phyloP scores from a whole-genome alignment of 1,140 invertebrate genomes.

The Drosophila rufa region DNA sequence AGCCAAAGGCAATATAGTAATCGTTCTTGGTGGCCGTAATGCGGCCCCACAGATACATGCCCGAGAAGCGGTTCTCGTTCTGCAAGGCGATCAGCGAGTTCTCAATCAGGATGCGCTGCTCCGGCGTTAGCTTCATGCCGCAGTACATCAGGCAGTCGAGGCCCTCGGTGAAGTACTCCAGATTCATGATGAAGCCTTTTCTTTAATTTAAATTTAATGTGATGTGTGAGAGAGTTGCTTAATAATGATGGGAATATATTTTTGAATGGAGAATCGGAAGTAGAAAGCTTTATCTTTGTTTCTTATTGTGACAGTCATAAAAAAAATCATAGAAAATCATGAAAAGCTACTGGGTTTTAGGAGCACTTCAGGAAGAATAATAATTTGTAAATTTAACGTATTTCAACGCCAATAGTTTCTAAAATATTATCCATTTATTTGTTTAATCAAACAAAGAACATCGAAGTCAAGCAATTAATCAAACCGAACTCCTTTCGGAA shows the following conservation, averaged over 20 bases:
- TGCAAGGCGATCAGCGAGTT: constrained; percentile 90
- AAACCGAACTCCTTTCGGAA: background rate
- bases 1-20: constrained; percentile 91
- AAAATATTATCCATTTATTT: background rate
- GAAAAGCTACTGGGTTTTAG: no score
- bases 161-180: constrained; percentile 76
- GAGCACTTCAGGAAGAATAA: background rate
- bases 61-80: constrained; percentile 91
- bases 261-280: constrained; percentile 16
- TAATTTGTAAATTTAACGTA: no score
- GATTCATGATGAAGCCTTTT: constrained; percentile 60
- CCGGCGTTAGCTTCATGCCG: constrained; percentile 88
- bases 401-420: no score
- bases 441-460: background rate
- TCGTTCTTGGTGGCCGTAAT: constrained; percentile 89
- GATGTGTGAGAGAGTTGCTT: constrained; percentile 3
- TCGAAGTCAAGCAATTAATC: constrained; percentile 2
- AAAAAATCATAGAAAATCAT: no score
- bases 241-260: background rate
- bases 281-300: background rate
- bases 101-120: constrained; percentile 88
- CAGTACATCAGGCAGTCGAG: constrained; percentile 83
- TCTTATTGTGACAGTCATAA: no score
- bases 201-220: constrained; percentile 37
- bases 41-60: constrained; percentile 91